phyloP scores from a whole-genome alignment of 2,113 vertebrate species.

The Phodopus roborovskii region DNA sequence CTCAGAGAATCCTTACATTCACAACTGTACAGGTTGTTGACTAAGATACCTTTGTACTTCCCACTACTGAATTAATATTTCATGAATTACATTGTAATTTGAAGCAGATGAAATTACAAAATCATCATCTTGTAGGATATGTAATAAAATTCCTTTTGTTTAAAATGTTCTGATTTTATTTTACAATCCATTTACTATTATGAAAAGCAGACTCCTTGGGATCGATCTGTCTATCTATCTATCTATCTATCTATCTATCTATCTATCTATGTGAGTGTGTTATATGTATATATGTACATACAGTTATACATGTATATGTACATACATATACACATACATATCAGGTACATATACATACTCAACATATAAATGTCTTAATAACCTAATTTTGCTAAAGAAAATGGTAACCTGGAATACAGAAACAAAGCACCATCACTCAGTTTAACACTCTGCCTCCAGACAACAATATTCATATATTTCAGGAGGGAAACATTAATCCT shows the following conservation, averaged over 20 bases:
- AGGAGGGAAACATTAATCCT: conserved; percentile 36
- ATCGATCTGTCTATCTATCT: background rate
- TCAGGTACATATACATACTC: background rate
- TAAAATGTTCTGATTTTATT: conserved; percentile 25
- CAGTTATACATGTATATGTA: background rate
- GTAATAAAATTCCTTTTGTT: conserved; percentile 10
- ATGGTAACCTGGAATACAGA: conserved; percentile 9
- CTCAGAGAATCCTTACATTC: background rate
- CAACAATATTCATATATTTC: conserved; percentile 16
- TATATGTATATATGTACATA: background rate
- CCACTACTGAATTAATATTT: conserved; percentile 4
- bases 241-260: background rate
- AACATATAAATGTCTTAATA: background rate
- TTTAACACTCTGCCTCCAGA: conserved; percentile 37
- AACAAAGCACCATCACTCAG: conserved; percentile 10
- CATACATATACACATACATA: no score
- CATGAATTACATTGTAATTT: background rate
- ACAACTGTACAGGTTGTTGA: no score
- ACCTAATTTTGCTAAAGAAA: conserved; percentile 34
- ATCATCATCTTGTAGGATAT: background rate
- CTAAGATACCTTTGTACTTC: background rate
- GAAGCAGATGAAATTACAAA: conserved; percentile 2
- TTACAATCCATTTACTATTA: background rate
- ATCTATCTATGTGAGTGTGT: background rate
- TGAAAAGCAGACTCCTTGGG: background rate